Evolutionary conservation across 2,113 vertebrate genomes (phyloP).

Genomic region (Pteruthius melanotis): DNA sequence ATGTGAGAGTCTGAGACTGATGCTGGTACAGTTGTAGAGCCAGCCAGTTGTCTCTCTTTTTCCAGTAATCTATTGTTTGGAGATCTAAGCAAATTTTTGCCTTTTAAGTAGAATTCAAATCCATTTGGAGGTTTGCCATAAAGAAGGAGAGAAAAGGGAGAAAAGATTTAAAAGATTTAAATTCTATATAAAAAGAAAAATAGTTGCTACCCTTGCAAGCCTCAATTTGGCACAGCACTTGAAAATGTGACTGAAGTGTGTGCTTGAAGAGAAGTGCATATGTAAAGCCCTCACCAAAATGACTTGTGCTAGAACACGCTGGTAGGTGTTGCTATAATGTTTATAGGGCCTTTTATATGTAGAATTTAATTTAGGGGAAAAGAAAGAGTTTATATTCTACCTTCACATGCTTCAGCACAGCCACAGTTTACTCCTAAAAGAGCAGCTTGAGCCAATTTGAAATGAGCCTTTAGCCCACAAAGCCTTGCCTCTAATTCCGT

Average conservation of each 20-base stretch:
- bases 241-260: not conserved
- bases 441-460: not conserved
- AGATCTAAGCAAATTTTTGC: not conserved
- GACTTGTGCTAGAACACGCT: not conserved
- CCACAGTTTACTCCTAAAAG: not conserved
- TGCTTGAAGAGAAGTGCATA: not conserved
- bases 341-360: not conserved
- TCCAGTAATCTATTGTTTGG: not conserved
- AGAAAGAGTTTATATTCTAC: not conserved
- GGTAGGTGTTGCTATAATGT: not conserved
- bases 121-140: not conserved
- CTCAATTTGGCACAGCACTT: not conserved
- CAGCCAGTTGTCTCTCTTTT: not conserved
- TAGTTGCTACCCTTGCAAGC: not conserved
- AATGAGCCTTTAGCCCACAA: not conserved
- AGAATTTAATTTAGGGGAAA: not conserved
- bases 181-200: not conserved
- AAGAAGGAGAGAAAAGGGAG: not conserved
- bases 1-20: not conserved
- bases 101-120: not conserved
- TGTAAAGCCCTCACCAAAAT: not conserved
- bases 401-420: not conserved
- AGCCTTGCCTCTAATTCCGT: not conserved
- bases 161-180: not conserved
- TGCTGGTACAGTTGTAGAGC: not conserved